Evolutionary conservation across 2,888 invertebrate genomes (phyloP).

Genomic region (Ypsolopha scabrella): DNA sequence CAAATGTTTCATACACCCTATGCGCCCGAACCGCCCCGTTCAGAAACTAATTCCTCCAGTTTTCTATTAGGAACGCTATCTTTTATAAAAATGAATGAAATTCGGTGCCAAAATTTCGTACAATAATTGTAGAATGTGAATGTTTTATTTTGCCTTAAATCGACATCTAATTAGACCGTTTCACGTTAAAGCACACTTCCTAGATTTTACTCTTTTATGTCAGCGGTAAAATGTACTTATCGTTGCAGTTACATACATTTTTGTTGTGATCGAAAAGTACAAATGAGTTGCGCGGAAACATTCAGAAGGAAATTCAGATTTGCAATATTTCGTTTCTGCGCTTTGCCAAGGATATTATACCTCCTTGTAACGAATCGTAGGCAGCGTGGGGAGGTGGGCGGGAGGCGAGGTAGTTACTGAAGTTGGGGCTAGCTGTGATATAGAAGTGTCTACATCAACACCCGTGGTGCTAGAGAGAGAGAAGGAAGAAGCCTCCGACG

Average conservation of each 20-base stretch:
- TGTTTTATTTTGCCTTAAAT: no score
- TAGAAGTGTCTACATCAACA: slow-evolving; percentile 18
- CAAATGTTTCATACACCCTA: no score
- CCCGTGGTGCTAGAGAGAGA: slow-evolving; percentile 55
- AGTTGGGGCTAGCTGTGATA: slow-evolving; percentile 14
- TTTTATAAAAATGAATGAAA: no score
- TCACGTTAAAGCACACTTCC: no score
- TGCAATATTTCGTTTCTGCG: slow-evolving; percentile 7
- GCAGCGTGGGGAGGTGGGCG: not conserved
- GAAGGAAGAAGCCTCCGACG: slow-evolving; percentile 44
- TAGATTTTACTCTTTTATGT: no score
- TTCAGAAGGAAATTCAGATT: not conserved
- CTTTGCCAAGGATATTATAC: not conserved
- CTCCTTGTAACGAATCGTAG: not conserved
- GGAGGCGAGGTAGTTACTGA: not conserved
- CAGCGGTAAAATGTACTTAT: not conserved
- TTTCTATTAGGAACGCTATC: no score
- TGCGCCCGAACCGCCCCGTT: no score
- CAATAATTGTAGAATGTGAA: no score
- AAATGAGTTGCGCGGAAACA: slow-evolving; percentile 40
- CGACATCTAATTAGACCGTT: no score
- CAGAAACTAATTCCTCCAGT: no score
- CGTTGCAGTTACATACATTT: not conserved
- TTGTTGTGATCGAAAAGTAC: slow-evolving; percentile 28
- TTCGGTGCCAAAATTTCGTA: no score